phyloP scores from a whole-genome alignment of 2,888 invertebrate genomes.

The Epinotia demarniana region DNA sequence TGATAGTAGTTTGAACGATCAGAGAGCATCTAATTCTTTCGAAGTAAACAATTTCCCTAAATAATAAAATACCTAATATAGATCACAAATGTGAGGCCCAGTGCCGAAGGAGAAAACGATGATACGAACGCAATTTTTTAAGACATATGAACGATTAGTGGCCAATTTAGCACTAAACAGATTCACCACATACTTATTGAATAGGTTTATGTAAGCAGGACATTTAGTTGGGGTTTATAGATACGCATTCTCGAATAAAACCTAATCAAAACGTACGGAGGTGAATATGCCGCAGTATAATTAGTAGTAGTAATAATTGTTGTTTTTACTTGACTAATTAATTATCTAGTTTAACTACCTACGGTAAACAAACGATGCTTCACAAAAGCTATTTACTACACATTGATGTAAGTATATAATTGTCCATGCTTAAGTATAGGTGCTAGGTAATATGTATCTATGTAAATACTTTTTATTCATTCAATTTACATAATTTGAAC shows the following conservation, averaged over 20 bases:
- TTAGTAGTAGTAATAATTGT: neutral
- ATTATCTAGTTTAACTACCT: neutral
- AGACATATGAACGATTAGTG: neutral
- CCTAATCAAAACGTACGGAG: no score
- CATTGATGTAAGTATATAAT: no score
- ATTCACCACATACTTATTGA: neutral
- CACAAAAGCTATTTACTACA: no score
- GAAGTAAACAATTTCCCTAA: neutral
- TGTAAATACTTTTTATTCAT: no score
- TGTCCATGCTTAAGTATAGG: no score
- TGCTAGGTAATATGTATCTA: no score
- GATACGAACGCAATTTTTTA: neutral
- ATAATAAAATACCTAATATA: neutral
- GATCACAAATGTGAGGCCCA: neutral
- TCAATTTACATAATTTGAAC: no score
- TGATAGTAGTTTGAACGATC: conserved; percentile 7
- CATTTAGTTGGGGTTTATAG: neutral
- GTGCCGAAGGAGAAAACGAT: neutral
- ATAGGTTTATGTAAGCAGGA: neutral
- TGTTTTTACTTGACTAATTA: neutral
- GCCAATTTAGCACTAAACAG: neutral
- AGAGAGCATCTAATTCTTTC: neutral
- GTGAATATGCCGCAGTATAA: neutral
- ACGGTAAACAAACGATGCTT: neutral
- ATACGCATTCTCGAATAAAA: no score